Percentiles rank a stretch among this genome's conserved stretches.
Conservation (phyloP, 2,797 vertebrate genomes). For the Hydrolagus colliei region DNA sequence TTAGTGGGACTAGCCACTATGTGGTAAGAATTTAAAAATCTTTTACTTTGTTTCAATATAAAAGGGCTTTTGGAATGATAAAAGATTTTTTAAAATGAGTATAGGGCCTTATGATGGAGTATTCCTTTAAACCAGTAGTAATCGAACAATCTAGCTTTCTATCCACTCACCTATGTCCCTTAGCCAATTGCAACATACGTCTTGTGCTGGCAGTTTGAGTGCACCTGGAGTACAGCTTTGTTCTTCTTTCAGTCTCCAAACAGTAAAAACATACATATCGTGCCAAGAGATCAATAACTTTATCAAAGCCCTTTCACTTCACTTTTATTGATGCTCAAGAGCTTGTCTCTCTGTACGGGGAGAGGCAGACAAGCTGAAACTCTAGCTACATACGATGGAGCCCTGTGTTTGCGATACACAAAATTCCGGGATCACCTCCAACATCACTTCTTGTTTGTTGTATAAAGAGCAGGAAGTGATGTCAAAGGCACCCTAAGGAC, state of each 20-base stretch:
- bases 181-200: not conserved
- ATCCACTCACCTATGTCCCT: not conserved
- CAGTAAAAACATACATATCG: not conserved
- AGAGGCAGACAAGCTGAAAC: not conserved
- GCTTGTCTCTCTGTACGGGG: not conserved
- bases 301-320: not conserved
- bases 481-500: too few relatives aligned
- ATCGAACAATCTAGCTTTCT: not conserved
- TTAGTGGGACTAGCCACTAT: not conserved
- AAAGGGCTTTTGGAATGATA: not conserved
- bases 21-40: not conserved
- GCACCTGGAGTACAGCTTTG: not conserved
- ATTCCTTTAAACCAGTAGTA: not conserved
- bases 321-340: not conserved
- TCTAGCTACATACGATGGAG: not conserved
- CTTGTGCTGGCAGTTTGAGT: not conserved
- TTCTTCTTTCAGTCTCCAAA: not conserved
- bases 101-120: not conserved
- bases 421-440: not conserved
- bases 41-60: not conserved
- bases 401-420: not conserved
- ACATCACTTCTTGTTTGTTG: too few relatives aligned
- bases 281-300: not conserved
- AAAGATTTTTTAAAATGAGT: not conserved
- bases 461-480: too few relatives aligned